phyloP scores from a whole-genome alignment of 2,888 invertebrate species.

The Aphelenchoides bicaudatus region DNA sequence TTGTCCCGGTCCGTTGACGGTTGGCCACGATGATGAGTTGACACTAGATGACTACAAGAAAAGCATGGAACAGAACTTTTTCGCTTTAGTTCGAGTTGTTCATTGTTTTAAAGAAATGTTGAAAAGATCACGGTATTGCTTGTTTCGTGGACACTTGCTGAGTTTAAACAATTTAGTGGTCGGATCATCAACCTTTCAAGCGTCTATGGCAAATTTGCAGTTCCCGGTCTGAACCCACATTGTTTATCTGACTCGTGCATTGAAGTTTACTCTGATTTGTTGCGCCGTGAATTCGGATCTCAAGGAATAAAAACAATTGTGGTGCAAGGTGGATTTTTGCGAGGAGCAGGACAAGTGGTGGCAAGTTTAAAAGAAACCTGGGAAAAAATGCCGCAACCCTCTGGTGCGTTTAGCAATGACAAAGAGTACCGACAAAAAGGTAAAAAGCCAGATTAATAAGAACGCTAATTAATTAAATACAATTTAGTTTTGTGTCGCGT shows the following conservation, averaged over 20 bases:
- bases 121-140: background rate
- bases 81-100: background rate
- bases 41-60: background rate
- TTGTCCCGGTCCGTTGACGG: too few species aligned
- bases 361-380: background rate
- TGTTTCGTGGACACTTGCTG: background rate
- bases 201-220: background rate
- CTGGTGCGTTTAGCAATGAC: too few species aligned
- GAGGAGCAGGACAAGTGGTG: background rate
- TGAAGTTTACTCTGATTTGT: slow-evolving; percentile 2
- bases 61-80: background rate
- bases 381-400: background rate
- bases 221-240: background rate
- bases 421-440: too few species aligned
- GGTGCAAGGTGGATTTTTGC: background rate
- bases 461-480: too few species aligned
- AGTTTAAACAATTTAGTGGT: background rate
- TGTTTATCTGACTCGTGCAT: background rate
- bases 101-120: background rate
- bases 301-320: background rate
- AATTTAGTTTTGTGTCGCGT: too few species aligned
- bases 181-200: background rate
- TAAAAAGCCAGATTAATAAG: too few species aligned
- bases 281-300: background rate
- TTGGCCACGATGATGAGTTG: background rate